phyloP scores from a whole-genome alignment of 1,140 invertebrate species.

The Sipha flava region DNA sequence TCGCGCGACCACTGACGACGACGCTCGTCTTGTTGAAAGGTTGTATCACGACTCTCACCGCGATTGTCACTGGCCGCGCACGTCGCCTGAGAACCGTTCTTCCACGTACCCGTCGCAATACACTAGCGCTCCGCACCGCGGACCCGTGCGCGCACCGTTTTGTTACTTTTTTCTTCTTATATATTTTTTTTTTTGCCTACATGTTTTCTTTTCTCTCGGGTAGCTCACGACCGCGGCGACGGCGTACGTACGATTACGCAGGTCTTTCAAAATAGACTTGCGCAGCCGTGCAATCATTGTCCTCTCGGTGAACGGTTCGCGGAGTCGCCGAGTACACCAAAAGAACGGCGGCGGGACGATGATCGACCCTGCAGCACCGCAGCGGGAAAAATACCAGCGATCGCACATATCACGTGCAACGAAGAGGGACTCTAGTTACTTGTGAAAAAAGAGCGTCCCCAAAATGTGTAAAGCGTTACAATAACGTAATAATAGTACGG shows the following conservation, averaged over 20 bases:
- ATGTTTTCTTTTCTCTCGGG: no score
- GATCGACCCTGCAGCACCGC: no score
- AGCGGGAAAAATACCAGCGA: no score
- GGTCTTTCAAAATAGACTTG: not conserved
- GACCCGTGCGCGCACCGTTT: not conserved
- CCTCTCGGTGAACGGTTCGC: not conserved
- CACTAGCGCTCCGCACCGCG: conserved; percentile 11
- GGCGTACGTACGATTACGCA: not conserved
- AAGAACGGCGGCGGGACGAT: no score
- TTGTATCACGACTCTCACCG: not conserved
- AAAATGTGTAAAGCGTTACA: no score
- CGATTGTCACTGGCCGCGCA: conserved; percentile 18
- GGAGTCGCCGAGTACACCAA: no score
- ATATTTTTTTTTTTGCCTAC: not conserved
- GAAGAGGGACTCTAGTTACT: no score
- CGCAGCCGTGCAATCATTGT: not conserved
- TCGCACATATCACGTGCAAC: no score
- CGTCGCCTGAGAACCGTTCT: conserved; percentile 26
- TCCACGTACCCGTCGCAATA: not conserved
- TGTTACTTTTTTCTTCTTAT: not conserved
- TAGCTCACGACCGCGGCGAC: not conserved
- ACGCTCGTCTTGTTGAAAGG: not conserved
- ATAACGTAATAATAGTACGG: no score
- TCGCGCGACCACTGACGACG: not conserved
- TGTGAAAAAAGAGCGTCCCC: no score